phyloP scores from a whole-genome alignment of 2,888 invertebrate genomes.

The Spilosoma lubricipeda region DNA sequence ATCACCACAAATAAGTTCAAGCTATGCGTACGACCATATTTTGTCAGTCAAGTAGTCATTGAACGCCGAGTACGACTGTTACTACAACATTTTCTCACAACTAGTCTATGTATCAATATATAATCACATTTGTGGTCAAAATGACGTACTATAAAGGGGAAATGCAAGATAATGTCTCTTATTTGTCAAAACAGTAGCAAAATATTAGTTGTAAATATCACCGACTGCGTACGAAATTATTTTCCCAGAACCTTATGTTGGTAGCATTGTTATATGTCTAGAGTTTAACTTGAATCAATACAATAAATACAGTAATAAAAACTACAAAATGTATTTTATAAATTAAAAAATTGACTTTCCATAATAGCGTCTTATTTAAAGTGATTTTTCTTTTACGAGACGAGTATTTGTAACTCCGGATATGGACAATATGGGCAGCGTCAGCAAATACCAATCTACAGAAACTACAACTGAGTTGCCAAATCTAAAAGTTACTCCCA shows the following conservation, averaged over 20 bases:
- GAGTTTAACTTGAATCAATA: constrained; percentile 10
- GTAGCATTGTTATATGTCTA: constrained; percentile 64
- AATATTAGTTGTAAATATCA: constrained; percentile 84
- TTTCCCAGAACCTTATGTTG: constrained; percentile 66
- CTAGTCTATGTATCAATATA: constrained; percentile 49
- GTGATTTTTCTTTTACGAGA: constrained; percentile 30
- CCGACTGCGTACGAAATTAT: constrained; percentile 84
- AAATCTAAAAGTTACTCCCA: constrained; percentile 21
- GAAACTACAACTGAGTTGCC: constrained; percentile 55
- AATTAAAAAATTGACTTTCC: not conserved
- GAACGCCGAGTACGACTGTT: constrained; percentile 74
- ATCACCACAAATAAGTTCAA: constrained; percentile 84
- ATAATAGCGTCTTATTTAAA: constrained; percentile 10
- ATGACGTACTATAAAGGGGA: constrained; percentile 46
- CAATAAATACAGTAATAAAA: not conserved
- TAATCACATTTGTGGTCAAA: constrained; percentile 50
- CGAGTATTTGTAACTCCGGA: constrained; percentile 61
- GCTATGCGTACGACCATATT: constrained; percentile 83
- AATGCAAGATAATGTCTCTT: constrained; percentile 56
- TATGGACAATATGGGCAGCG: constrained; percentile 68
- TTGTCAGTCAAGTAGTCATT: constrained; percentile 72
- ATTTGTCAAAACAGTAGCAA: constrained; percentile 83
- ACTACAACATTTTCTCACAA: constrained; percentile 67
- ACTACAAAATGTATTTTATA: not conserved
- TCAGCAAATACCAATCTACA: constrained; percentile 79